These are phyloP conservation scores for Burhinus bistriatus DNA, from an alignment of 2,113 vertebrate genomes.

Conservation along the genomic window DNA sequence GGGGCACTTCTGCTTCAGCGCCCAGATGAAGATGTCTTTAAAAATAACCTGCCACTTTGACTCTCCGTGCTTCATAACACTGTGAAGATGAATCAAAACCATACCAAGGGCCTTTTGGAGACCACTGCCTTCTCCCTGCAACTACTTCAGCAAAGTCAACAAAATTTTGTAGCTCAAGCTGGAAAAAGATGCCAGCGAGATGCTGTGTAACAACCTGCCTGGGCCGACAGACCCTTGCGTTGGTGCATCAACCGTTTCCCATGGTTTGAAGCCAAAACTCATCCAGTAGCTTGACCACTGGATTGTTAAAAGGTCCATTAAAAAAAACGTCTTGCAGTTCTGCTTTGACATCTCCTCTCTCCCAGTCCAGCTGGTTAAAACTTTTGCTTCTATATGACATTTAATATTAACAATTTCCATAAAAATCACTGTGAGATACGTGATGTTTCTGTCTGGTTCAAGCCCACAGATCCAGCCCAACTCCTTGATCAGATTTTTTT, in stretches of 20 bases:
- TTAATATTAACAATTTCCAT: background rate
- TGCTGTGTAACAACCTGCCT: background rate
- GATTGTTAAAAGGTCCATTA: background rate
- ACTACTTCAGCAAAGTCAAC: background rate
- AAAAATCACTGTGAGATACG: background rate
- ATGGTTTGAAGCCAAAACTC: background rate
- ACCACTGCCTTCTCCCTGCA: background rate
- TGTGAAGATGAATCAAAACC: background rate
- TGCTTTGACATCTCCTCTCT: background rate
- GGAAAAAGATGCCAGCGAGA: background rate
- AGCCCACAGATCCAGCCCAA: background rate
- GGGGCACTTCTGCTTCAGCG: background rate
- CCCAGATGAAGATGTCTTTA: background rate
- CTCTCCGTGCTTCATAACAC: accelerated
- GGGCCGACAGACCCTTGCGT: background rate
- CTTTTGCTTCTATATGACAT: background rate
- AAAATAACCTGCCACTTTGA: background rate
- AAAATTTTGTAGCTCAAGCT: background rate
- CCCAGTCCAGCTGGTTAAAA: background rate
- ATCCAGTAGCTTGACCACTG: background rate
- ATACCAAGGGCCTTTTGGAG: background rate
- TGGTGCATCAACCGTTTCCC: accelerated
- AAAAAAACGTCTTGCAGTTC: background rate
- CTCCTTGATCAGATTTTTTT: background rate
- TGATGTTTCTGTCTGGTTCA: background rate